Base-by-base conservation (phyloP, 2,888 invertebrate species). In the Clivina fossor region DNA sequence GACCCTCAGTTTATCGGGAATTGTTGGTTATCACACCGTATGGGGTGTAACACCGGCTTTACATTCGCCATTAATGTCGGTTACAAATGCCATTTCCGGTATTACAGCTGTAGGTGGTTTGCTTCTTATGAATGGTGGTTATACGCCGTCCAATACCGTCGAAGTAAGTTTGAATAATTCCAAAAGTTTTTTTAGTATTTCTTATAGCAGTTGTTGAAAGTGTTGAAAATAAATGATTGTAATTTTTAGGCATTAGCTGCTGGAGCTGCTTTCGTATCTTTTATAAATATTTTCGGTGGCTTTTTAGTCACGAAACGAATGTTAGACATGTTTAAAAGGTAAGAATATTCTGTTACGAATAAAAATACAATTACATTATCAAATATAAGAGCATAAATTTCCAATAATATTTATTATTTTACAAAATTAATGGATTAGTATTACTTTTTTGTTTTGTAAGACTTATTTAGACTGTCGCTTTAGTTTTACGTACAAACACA, bases 11-110 rank as follows among this genome's bases (percentile, higher is more conserved):
- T 73, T 93, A 60, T 82, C 91, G 61, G 89, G 90, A 70, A 82
- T 86, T 65, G 91, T 90, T 15, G 83, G 83, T 1, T 93, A 92
- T 74, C 91, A 93, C 75, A 92, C 92, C 1, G 93, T 93, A 9
- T 93, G 93, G 93, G 91, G 90, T 44, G 93, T 93, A 13, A 90
- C 90, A 11, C 93, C 93, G 7, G 91, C 93, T 22, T 80, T 93
- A 16, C 93, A 93, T 76, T 91, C 91, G 0, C 93, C 93, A 0
- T 80, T 93, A 19, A 93, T 93, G 93, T 91, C 91, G 1, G 93
- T 93, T 26, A 93, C 93, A 3, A 93, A 93, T 73, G 93, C 93
- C 58, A 89, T 93, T 66, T 91, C 91, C 7, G 93, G 91, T 20
- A 90, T 93, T 67, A 93, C 93, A 1, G 91, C 92, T 13, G 93